phyloP scores from a whole-genome alignment of 2,888 invertebrate species.

The Protodeltote pygarga region DNA sequence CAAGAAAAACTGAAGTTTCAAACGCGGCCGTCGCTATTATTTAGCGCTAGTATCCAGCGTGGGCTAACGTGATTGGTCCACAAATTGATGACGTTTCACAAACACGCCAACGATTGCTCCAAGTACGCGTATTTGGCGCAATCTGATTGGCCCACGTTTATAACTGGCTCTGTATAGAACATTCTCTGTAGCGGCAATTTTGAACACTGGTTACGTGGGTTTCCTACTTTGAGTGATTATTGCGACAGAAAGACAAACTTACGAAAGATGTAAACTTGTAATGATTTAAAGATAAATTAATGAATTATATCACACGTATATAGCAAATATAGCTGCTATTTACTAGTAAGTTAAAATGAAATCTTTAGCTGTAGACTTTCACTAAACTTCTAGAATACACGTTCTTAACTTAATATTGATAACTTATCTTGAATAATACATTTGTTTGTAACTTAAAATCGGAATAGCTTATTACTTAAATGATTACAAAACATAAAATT shows the following conservation, averaged over 20 bases:
- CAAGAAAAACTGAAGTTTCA: constrained; percentile 79
- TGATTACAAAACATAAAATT: no score
- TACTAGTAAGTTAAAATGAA: not conserved
- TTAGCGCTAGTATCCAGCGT: constrained; percentile 88
- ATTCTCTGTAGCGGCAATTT: constrained; percentile 67
- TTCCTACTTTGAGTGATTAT: no score
- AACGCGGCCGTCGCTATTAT: constrained; percentile 81
- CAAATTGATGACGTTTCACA: constrained; percentile 75
- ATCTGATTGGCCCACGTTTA: constrained; percentile 90
- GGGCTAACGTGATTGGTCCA: constrained; percentile 84
- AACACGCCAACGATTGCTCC: constrained; percentile 76
- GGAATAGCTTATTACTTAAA: no score
- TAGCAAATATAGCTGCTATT: not conserved
- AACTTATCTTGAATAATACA: no score
- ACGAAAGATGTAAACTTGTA: not conserved
- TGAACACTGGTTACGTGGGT: constrained; percentile 44
- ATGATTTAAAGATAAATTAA: constrained; percentile 4
- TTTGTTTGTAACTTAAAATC: no score
- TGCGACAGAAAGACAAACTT: constrained; percentile 23
- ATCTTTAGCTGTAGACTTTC: no score
- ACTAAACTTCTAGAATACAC: no score
- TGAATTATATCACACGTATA: not conserved
- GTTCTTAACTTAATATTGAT: no score
- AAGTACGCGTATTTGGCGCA: constrained; percentile 85
- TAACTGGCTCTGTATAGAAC: constrained; percentile 64